Percentiles rank a stretch among this genome's conserved stretches.
These are phyloP conservation scores for Casuarius casuarius DNA, from an alignment of 2,113 vertebrate genomes.

Conservation along the genomic window DNA sequence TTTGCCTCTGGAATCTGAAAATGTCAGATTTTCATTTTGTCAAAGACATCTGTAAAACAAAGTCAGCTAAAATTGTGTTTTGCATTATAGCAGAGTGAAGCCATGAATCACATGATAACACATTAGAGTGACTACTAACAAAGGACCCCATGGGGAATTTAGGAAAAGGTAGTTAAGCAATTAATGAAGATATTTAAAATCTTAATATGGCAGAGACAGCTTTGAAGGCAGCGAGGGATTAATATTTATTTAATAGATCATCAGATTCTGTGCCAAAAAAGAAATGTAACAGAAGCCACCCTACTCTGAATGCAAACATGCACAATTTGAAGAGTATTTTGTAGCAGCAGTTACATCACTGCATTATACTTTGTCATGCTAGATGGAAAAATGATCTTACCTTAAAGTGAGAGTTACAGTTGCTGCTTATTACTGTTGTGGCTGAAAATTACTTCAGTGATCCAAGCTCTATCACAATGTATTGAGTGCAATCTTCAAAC, in stretches of 20 bases:
- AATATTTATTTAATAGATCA: constrained; percentile 79
- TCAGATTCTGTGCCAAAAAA: constrained; percentile 71
- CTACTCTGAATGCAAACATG: constrained; percentile 45
- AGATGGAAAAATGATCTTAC: constrained; percentile 53
- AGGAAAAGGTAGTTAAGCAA: constrained; percentile 78
- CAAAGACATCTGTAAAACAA: constrained; percentile 51
- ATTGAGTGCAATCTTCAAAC: constrained; percentile 23
- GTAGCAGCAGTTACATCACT: constrained; percentile 32
- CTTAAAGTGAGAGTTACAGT: constrained; percentile 54
- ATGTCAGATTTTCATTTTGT: constrained; percentile 24
- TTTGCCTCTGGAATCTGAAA: neutral
- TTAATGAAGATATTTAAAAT: constrained; percentile 82
- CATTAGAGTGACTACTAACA: constrained; percentile 70
- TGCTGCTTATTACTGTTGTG: constrained; percentile 37
- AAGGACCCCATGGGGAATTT: constrained; percentile 71
- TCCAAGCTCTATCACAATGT: constrained; percentile 55
- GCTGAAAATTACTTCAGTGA: constrained; percentile 47
- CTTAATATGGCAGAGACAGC: constrained; percentile 71
- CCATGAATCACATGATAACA: constrained; percentile 75
- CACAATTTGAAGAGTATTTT: constrained; percentile 58
- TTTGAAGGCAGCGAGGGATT: constrained; percentile 75
- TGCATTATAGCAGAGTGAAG: constrained; percentile 65
- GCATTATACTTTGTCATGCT: constrained; percentile 7
- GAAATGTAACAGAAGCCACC: constrained; percentile 61
- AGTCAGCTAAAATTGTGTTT: constrained; percentile 59